Percentiles rank a stretch among this genome's conserved stretches.
Evolutionary conservation across 2,888 invertebrate species (phyloP).

Genomic region (Exocentrus adspersus): DNA sequence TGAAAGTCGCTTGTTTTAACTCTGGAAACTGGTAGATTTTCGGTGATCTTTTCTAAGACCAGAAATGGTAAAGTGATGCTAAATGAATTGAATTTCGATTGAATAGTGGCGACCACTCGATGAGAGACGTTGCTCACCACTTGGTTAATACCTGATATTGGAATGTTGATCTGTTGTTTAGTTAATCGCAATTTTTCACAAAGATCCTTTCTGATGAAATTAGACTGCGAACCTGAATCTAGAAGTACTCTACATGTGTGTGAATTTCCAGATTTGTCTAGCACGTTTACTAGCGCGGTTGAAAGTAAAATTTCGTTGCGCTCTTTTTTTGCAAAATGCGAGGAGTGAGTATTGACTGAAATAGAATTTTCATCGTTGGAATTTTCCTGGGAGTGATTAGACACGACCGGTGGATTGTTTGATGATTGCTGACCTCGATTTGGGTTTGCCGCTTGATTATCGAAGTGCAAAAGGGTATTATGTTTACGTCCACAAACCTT

Average conservation of each 20-base stretch:
- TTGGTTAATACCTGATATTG: no score
- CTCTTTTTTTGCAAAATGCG: background rate
- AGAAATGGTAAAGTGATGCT: background rate
- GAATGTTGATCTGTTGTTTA: no score
- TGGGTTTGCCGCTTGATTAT: no score
- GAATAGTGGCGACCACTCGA: background rate
- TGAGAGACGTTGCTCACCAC: background rate
- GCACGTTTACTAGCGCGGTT: background rate
- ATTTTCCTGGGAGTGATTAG: no score
- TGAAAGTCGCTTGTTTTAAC: background rate
- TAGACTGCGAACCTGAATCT: constrained; percentile 8
- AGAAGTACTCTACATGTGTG: background rate
- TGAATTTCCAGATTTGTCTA: background rate
- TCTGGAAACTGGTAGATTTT: background rate
- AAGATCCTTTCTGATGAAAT: no score
- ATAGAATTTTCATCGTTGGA: no score
- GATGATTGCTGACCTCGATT: no score
- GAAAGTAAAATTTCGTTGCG: background rate
- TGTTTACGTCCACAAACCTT: no score
- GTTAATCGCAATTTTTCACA: no score
- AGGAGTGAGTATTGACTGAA: background rate
- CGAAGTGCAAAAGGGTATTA: no score
- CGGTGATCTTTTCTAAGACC: background rate
- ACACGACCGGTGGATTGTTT: no score
- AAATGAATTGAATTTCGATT: background rate